These are phyloP conservation scores for Pollicipes pollicipes DNA, from an alignment of 1,140 invertebrate species.

Conservation along the genomic window DNA sequence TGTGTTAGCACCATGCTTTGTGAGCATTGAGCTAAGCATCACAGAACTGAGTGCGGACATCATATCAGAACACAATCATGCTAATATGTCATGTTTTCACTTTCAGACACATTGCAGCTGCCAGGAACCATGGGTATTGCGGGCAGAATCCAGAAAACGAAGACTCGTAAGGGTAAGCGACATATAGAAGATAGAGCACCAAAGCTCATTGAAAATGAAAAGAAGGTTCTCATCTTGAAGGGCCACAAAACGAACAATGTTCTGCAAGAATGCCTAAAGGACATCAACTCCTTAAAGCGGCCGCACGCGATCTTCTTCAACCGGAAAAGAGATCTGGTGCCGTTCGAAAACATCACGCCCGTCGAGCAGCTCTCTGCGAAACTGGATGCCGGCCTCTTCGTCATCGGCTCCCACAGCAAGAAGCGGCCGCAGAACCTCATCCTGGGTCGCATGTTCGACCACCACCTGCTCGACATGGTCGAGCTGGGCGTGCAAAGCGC, in stretches of 20 bases:
- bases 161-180: slow-evolving; percentile 70
- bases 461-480: slow-evolving; percentile 83
- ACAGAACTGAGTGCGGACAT: too few species aligned
- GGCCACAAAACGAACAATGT: slow-evolving; percentile 63
- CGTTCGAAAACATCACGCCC: slow-evolving; percentile 63
- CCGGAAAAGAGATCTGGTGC: slow-evolving; percentile 63
- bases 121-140: too few species aligned
- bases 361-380: slow-evolving; percentile 73
- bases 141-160: slow-evolving; percentile 42
- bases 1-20: too few species aligned
- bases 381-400: slow-evolving; percentile 72
- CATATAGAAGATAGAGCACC: slow-evolving; percentile 60
- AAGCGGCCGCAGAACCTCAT: slow-evolving; percentile 87
- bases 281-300: slow-evolving; percentile 71
- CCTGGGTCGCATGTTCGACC: slow-evolving; percentile 73
- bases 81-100: too few species aligned
- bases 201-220: slow-evolving; percentile 72
- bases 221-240: slow-evolving; percentile 65
- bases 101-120: too few species aligned
- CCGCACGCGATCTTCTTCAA: slow-evolving; percentile 55
- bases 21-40: too few species aligned
- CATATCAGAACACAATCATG: too few species aligned
- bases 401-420: slow-evolving; percentile 77
- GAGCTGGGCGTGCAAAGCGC: slow-evolving; percentile 81
- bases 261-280: slow-evolving; percentile 58